A percentile compares a stretch with the other conserved stretches of the same genome.
Conservation (phyloP, 2,113 vertebrate species). For the Corythornis madagascariensis region DNA sequence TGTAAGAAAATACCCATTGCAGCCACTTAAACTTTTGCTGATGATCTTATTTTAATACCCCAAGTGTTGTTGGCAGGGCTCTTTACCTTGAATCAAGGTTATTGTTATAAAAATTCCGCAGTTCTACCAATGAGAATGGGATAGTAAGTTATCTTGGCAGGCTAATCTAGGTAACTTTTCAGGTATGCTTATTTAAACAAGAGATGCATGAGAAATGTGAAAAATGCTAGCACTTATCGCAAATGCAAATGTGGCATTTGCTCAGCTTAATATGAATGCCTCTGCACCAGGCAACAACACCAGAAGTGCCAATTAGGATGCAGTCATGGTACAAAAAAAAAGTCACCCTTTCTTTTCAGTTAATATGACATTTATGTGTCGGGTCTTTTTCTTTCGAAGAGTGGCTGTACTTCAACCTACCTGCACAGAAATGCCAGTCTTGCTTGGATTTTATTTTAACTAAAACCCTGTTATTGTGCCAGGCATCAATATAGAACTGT, state of each 20-base stretch:
- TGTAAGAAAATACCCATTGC: background rate
- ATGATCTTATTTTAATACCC: constrained; percentile 30
- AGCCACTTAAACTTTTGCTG: background rate
- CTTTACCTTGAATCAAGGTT: constrained; percentile 58
- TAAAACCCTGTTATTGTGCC: constrained; percentile 63
- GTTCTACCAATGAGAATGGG: constrained; percentile 16
- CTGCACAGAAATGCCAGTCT: constrained; percentile 55
- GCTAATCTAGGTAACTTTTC: constrained; percentile 66
- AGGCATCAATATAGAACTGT: constrained; percentile 65
- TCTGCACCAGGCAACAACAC: constrained; percentile 70
- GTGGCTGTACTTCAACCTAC: constrained; percentile 58
- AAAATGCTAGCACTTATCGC: constrained; percentile 73
- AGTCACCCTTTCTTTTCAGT: constrained; percentile 69
- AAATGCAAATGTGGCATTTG: constrained; percentile 86
- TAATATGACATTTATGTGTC: constrained; percentile 69
- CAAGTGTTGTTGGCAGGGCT: background rate
- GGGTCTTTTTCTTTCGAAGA: background rate
- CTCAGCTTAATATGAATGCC: constrained; percentile 76
- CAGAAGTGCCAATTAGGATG: constrained; percentile 77
- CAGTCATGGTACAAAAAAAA: constrained; percentile 67
- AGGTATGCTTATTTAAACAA: constrained; percentile 60
- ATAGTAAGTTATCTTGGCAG: constrained; percentile 26
- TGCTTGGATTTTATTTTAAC: constrained; percentile 68
- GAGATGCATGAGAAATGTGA: constrained; percentile 55
- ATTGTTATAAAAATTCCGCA: constrained; percentile 21